phyloP scores from a whole-genome alignment of 2,888 invertebrate species.

The Timandra comae region DNA sequence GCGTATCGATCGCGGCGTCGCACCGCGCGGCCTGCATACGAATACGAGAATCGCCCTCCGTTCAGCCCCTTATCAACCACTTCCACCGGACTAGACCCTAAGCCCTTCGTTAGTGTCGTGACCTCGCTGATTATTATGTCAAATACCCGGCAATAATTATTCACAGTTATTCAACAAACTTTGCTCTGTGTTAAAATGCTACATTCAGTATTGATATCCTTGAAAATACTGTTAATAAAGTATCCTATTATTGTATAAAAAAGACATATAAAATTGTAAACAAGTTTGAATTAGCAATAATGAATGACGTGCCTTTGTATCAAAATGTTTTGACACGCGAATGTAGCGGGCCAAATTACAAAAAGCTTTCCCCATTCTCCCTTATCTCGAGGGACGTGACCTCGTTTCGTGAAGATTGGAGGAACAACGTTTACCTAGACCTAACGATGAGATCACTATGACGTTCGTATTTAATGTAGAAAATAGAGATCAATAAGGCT shows the following conservation, averaged over 20 bases:
- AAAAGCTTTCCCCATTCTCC: slow-evolving; percentile 51
- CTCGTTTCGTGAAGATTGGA: slow-evolving; percentile 47
- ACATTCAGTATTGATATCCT: too few species aligned
- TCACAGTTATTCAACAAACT: too few species aligned
- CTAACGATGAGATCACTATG: slow-evolving; percentile 41
- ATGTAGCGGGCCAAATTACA: slow-evolving; percentile 39
- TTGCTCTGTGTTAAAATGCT: too few species aligned
- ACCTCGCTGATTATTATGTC: slow-evolving; percentile 52
- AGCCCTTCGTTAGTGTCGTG: slow-evolving; percentile 53
- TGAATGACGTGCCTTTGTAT: slow-evolving; percentile 28
- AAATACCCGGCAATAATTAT: slow-evolving; percentile 25
- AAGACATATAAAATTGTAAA: too few species aligned
- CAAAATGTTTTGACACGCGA: slow-evolving; percentile 35
- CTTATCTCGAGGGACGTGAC: slow-evolving; percentile 40
- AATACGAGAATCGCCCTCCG: slow-evolving; percentile 66
- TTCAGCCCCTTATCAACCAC: slow-evolving; percentile 64
- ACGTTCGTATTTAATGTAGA: slow-evolving; percentile 9
- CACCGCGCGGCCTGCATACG: slow-evolving; percentile 70
- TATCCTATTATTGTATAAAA: too few species aligned
- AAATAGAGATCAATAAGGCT: too few species aligned
- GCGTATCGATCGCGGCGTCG: slow-evolving; percentile 69
- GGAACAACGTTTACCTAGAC: slow-evolving; percentile 42
- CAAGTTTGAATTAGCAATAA: too few species aligned
- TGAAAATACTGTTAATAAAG: too few species aligned
- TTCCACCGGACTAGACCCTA: slow-evolving; percentile 53